Base-by-base conservation (phyloP, 1,140 invertebrate species). In the Drosophila micromelanica region DNA sequence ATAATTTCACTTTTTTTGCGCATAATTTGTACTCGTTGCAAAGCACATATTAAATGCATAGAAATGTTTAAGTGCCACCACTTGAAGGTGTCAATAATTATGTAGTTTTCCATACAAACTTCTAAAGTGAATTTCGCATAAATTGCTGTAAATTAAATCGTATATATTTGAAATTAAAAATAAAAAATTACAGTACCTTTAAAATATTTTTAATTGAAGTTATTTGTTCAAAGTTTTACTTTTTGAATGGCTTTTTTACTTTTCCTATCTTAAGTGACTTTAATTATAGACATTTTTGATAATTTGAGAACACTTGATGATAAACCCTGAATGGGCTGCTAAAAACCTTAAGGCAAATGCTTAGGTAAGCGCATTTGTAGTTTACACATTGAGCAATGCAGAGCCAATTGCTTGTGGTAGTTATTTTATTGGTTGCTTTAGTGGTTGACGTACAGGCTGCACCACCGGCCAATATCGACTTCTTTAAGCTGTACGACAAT, bases 401-500 rank as follows among this genome's bases (percentile, higher is more conserved):
- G 59, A 55, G 15, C n/a, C 35, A 27, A 42, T 45, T 64, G n/a
- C 1, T n/a, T 2, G 40, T 20, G 13, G 6, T 37, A 12, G 13
- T 76, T 17, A 5, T 70, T 0, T 8, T 69, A 20, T 37, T 82
- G 11, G 4, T 40, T n/a, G 13, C 15, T 15, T 17, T 52, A 11
- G 15, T 30, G 12, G 37, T 45, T n/a, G 63, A 23, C 1, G 8
- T 15, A 9, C 27, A 57, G 8, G 13, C 68, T 0, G 72, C 65
- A 27, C 30, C 54, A 3, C 2, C 38, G 12, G 32, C 13, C 3
- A 38, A 65, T 0, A 73, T 87, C 3, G 84, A 87, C 11, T 87
- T 87, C n/a, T 87, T 73, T 42, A 60, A 82, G 7, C 61, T 82
- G 0, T 87, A 70, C 12, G 67, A 79, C 55, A 65, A 87, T 63